Conservation (phyloP, 2,888 invertebrate genomes). For the Pyrgus malvae region DNA sequence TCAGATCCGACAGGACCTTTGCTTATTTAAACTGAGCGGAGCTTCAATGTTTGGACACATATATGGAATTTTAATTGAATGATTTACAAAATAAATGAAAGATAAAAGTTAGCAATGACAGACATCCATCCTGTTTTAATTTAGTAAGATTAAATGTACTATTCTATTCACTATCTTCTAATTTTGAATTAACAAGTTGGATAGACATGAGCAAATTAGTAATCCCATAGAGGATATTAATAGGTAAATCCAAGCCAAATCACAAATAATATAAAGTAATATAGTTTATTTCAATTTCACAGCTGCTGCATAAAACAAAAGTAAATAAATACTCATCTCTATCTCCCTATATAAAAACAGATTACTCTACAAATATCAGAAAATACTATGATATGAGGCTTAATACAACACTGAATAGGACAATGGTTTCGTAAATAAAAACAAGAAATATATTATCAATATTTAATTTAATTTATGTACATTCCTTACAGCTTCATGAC, state of each 20-base stretch:
- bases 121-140: too few relatives aligned
- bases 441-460: conserved; percentile 47
- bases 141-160: too few relatives aligned
- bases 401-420: background rate
- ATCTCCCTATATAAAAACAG: conserved; percentile 10
- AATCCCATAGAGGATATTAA: too few relatives aligned
- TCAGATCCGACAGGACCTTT: too few relatives aligned
- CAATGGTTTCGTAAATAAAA: conserved; percentile 26
- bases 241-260: conserved; percentile 2
- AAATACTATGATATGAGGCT: background rate
- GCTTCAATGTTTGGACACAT: too few relatives aligned
- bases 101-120: too few relatives aligned
- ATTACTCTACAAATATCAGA: conserved; percentile 19
- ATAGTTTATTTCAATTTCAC: conserved; percentile 17
- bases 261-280: background rate
- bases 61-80: too few relatives aligned
- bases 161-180: too few relatives aligned
- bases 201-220: too few relatives aligned
- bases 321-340: conserved; percentile 10
- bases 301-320: background rate
- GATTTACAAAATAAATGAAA: too few relatives aligned
- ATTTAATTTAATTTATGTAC: conserved; percentile 75
- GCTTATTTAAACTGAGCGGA: too few relatives aligned
- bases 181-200: too few relatives aligned
- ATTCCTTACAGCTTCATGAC: conserved; percentile 60